Conservation (phyloP, 2,888 invertebrate species). For the Yponomeuta evonymella region DNA sequence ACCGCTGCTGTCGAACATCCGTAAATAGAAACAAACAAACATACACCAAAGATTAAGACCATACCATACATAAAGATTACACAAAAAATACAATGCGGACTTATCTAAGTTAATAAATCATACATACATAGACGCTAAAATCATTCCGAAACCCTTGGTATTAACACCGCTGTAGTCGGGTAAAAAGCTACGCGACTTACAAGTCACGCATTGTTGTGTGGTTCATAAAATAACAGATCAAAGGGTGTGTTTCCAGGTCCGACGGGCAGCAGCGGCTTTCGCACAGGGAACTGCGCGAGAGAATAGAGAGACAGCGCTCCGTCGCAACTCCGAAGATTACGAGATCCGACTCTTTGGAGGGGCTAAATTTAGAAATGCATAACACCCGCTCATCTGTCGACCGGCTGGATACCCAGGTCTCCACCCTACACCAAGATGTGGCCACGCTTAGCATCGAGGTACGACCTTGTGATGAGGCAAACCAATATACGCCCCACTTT, state of each 20-base stretch:
- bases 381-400: conserved; percentile 78
- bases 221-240: neutral
- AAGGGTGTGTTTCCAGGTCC: conserved; percentile 33
- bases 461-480: conserved; percentile 27
- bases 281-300: conserved; percentile 74
- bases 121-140: too few species aligned
- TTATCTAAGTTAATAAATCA: too few species aligned
- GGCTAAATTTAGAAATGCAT: conserved; percentile 75
- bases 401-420: conserved; percentile 87
- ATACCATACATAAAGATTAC: too few species aligned
- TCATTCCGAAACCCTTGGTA: too few species aligned
- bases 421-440: conserved; percentile 89
- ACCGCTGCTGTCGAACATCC: too few species aligned
- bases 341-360: conserved; percentile 77
- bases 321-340: conserved; percentile 74
- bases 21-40: too few species aligned
- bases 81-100: too few species aligned
- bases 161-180: too few species aligned
- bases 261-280: conserved; percentile 58
- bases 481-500: neutral
- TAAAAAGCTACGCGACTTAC: neutral
- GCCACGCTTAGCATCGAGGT: conserved; percentile 90
- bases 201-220: too few species aligned
- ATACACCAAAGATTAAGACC: too few species aligned
- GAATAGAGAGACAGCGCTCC: conserved; percentile 81